phyloP scores from a whole-genome alignment of 2,797 vertebrate genomes.

The Sebastes baramenuke region DNA sequence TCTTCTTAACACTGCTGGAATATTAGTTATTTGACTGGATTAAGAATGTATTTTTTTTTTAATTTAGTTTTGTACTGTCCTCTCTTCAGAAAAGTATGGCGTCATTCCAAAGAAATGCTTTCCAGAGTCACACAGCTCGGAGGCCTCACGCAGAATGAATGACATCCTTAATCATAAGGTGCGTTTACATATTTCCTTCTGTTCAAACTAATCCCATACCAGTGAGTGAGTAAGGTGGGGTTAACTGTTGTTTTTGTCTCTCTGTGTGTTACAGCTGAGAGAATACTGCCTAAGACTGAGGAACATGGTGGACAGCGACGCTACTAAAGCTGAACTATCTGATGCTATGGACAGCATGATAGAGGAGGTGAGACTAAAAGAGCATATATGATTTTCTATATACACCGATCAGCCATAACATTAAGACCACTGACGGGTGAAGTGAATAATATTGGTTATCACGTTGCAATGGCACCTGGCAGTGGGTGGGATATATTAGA shows the following conservation, averaged over 20 bases:
- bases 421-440: too few species aligned
- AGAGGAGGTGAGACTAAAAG: slow-evolving; percentile 89
- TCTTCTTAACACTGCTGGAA: background rate
- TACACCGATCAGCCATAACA: too few species aligned
- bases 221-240: background rate
- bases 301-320: slow-evolving; percentile 90
- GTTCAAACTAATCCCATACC: background rate
- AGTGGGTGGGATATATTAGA: too few species aligned
- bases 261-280: slow-evolving; percentile 86
- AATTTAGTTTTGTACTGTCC: background rate
- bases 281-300: slow-evolving; percentile 94
- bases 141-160: slow-evolving; percentile 97
- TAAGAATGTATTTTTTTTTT: slow-evolving; percentile 2
- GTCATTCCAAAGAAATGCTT: slow-evolving; percentile 98
- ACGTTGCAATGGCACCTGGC: too few species aligned
- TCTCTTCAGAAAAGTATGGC: slow-evolving; percentile 91
- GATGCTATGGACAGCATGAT: slow-evolving; percentile 91
- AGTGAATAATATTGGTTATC: too few species aligned
- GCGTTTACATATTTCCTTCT: background rate
- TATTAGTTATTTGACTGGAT: background rate
- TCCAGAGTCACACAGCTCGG: slow-evolving; percentile 95
- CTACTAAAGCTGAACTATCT: slow-evolving; percentile 86
- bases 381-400: background rate
- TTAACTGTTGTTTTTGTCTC: slow-evolving; percentile 3
- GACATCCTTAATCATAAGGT: slow-evolving; percentile 99